Conservation (phyloP, 2,888 invertebrate genomes). For the Ichneumon xanthorius region DNA sequence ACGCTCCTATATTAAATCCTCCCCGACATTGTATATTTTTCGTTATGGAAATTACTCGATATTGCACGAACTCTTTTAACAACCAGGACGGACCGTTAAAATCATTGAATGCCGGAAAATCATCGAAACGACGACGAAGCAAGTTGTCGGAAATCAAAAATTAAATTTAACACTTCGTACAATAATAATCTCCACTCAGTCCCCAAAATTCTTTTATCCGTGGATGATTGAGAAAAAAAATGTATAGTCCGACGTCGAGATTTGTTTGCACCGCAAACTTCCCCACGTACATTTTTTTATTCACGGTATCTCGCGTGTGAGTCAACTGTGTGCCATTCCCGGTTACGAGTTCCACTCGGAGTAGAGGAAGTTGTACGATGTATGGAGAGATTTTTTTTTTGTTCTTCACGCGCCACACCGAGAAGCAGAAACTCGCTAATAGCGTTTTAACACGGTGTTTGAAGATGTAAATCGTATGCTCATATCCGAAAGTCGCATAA, state of each 20-base stretch:
- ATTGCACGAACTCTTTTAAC: not conserved
- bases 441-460: constrained; percentile 37
- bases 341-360: not conserved
- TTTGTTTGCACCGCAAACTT: not conserved
- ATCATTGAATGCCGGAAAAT: not conserved
- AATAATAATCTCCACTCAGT: not conserved
- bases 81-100: not conserved
- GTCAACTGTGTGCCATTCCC: not conserved
- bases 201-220: not conserved
- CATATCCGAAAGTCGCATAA: constrained; percentile 11
- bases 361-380: not conserved
- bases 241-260: not conserved
- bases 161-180: not conserved
- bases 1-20: not conserved
- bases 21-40: not conserved
- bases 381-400: not conserved
- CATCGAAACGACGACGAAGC: not conserved
- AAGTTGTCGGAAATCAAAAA: not conserved
- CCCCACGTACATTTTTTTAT: not conserved
- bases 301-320: not conserved
- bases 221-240: not conserved
- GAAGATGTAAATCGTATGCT: constrained; percentile 30
- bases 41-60: not conserved
- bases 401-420: not conserved
- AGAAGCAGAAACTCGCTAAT: constrained; percentile 34